Base-by-base conservation (phyloP, 2,797 vertebrate genomes). In the Scolopax rusticola region DNA sequence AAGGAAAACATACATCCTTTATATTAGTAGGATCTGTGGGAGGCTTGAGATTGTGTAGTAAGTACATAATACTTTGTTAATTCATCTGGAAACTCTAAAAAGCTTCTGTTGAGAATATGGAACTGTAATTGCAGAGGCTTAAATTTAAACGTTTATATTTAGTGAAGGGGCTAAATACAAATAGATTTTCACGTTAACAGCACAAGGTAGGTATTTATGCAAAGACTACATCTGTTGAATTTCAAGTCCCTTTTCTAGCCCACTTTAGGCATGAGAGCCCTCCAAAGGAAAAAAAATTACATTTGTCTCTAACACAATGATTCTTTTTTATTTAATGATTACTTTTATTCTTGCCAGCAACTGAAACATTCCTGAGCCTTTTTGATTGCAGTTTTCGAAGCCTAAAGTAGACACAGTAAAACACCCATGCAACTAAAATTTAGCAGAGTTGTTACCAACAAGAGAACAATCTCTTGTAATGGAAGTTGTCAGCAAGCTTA, bases 111-210 rank as follows among this genome's bases (percentile, higher is more conserved):
- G 83, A 90, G 79, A 48, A 73, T 78, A 86, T 67, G 59, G 74
- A 91, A 47, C 53, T 84, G 47, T 88, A 51, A 84, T 95, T 95
- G 61, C 85, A 91, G 84, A 86, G 93, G 76, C 83, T 91, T 91
- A 90, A 76, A 87, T 87, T 54, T 90, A 59, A 89, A 93, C n/a
- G 53, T 91, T 91, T 95, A 47, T 86, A 86, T 90, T 83, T 96
- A 94, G 85, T 82, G 54, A 67, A 51, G 61, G 24, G 75, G 14
- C 65, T 94, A 74, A 82, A 82, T 73, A 63, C 20, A 32, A 85
- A 53, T 56, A 91, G 71, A 84, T 94, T 91, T 95, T 96, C 56
- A 78, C 17, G 5, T 70, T 53, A 71, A 45, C 32, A 36, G 41
- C n/a, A 11, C 45, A 89, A 77, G 41, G 20, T 32, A 61, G 61